phyloP scores from a whole-genome alignment of 1,140 invertebrate species.

The Luehdorfia chinensis region DNA sequence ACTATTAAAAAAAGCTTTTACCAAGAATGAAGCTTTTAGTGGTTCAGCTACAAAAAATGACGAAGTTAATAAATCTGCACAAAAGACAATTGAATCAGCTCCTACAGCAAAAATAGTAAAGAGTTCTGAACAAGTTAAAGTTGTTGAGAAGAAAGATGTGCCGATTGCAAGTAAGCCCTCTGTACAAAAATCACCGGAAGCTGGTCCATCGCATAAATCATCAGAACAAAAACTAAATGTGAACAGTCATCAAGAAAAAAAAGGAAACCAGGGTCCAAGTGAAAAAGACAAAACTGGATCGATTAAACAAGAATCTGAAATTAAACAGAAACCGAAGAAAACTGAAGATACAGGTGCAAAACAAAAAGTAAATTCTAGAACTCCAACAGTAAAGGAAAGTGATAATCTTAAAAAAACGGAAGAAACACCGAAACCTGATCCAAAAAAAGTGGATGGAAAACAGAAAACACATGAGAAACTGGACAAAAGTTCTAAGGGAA shows the following conservation, averaged over 20 bases:
- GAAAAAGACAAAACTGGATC: slow-evolving; percentile 24
- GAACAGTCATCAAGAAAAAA: slow-evolving; percentile 11
- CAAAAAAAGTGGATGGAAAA: slow-evolving; percentile 19
- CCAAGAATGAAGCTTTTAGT: not conserved
- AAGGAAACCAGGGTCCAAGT: not conserved
- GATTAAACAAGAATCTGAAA: slow-evolving; percentile 21
- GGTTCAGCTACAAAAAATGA: slow-evolving; percentile 21
- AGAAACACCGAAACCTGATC: slow-evolving; percentile 16
- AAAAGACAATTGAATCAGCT: slow-evolving; percentile 29
- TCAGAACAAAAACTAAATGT: slow-evolving; percentile 10
- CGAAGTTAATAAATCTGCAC: slow-evolving; percentile 1
- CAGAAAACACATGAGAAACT: too few species aligned
- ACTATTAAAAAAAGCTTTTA: slow-evolving; percentile 75
- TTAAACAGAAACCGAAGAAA: slow-evolving; percentile 22
- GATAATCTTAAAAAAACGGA: slow-evolving; percentile 12
- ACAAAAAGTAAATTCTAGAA: not conserved
- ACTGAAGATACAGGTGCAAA: slow-evolving; percentile 1
- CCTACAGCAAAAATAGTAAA: slow-evolving; percentile 11
- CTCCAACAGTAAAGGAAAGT: too few species aligned
- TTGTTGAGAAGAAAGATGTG: slow-evolving; percentile 18
- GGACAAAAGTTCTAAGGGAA: slow-evolving; percentile 15
- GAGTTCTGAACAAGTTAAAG: slow-evolving; percentile 20
- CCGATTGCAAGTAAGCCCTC: slow-evolving; percentile 15
- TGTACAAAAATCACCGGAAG: slow-evolving; percentile 17
- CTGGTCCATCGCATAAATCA: slow-evolving; percentile 19